Conservation (phyloP, 2,888 invertebrate genomes). For the Nysson spinosus region DNA sequence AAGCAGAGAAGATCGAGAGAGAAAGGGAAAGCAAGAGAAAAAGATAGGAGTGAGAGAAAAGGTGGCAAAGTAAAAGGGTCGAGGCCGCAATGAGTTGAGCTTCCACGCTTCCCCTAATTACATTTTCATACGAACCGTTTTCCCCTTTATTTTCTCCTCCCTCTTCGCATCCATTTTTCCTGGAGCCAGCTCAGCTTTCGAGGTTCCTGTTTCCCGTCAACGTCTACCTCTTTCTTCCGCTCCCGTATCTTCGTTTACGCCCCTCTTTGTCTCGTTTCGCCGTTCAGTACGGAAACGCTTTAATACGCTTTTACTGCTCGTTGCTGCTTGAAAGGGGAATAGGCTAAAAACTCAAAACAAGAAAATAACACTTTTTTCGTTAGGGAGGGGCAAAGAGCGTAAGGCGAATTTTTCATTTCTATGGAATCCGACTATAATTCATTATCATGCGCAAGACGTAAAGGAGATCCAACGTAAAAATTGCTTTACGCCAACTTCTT, state of each 20-base stretch:
- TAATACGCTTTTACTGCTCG: slow-evolving; percentile 59
- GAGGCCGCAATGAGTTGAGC: slow-evolving; percentile 69
- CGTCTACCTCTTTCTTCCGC: slow-evolving; percentile 40
- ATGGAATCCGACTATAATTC: slow-evolving; percentile 44
- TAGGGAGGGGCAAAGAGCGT: slow-evolving; percentile 38
- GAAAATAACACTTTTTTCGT: slow-evolving; percentile 33
- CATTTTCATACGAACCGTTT: slow-evolving; percentile 72
- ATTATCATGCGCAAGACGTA: too few species aligned
- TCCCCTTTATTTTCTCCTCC: slow-evolving; percentile 66
- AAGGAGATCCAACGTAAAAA: slow-evolving; percentile 15
- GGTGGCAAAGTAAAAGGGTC: slow-evolving; percentile 62
- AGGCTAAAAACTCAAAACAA: slow-evolving; percentile 21
- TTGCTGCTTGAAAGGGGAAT: slow-evolving; percentile 33
- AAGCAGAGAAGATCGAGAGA: slow-evolving; percentile 22
- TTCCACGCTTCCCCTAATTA: slow-evolving; percentile 71
- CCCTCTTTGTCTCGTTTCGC: slow-evolving; percentile 32
- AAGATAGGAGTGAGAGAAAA: slow-evolving; percentile 47
- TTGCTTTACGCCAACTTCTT: too few species aligned
- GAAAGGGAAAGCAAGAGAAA: slow-evolving; percentile 21
- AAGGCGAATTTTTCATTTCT: slow-evolving; percentile 51
- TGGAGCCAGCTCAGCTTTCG: slow-evolving; percentile 52
- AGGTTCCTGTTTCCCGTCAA: slow-evolving; percentile 46
- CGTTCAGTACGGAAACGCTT: slow-evolving; percentile 55
- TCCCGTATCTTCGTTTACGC: slow-evolving; percentile 36
- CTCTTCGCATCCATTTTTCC: slow-evolving; percentile 64